A percentile compares a stretch with the other conserved stretches of the same genome.
phyloP scores from a whole-genome alignment of 1,140 invertebrate species.

The Sitobion miscanthi region DNA sequence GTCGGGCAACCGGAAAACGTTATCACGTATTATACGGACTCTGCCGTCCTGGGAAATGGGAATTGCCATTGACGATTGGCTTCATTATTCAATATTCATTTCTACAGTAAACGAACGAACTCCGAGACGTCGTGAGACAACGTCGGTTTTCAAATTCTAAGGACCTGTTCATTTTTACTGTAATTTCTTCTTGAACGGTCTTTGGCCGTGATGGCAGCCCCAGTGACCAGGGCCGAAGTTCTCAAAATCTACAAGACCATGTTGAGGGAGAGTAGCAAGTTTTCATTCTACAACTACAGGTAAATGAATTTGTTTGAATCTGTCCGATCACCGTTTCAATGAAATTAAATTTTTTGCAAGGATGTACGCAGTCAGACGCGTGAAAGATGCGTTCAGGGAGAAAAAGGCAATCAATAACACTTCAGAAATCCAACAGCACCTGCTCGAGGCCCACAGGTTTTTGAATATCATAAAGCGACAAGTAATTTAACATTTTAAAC shows the following conservation, averaged over 20 bases:
- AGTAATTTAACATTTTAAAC: background rate
- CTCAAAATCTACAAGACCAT: conserved; percentile 48
- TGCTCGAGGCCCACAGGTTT: conserved; percentile 14
- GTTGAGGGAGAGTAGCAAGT: conserved; percentile 50
- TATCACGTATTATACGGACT: background rate
- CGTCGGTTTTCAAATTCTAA: background rate
- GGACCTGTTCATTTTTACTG: background rate
- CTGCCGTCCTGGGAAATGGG: too few relatives aligned
- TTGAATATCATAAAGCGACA: conserved; percentile 57
- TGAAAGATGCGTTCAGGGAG: conserved; percentile 48
- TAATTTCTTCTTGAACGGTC: background rate
- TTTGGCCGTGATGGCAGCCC: background rate
- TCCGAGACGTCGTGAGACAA: background rate
- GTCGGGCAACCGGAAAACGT: background rate
- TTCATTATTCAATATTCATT: background rate
- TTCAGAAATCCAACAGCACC: conserved; percentile 25
- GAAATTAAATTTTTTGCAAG: background rate
- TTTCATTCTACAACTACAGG: conserved; percentile 57
- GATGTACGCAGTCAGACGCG: conserved; percentile 49
- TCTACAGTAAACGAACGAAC: background rate
- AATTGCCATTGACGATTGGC: too few relatives aligned
- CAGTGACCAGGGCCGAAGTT: conserved; percentile 29
- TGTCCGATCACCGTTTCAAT: background rate
- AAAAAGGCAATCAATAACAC: background rate
- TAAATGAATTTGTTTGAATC: background rate